These are phyloP conservation scores for Drosophila nigromelanica DNA, from an alignment of 1,140 invertebrate species.

Conservation along the genomic window DNA sequence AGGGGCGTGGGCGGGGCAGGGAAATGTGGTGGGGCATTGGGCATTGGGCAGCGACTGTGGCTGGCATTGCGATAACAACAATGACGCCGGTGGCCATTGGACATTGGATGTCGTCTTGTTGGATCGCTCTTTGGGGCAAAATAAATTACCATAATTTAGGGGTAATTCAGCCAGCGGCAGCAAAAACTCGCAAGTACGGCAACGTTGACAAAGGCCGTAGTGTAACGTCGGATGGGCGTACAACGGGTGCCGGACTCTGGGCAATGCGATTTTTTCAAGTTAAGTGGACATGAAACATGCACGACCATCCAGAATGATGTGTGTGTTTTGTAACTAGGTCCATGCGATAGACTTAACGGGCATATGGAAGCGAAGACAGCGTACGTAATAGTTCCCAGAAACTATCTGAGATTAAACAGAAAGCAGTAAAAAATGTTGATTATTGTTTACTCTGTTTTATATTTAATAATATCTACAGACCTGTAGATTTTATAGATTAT, in stretches of 20 bases:
- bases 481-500: too few relatives aligned
- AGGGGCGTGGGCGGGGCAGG: not conserved
- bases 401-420: too few relatives aligned
- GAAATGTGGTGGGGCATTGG: not conserved
- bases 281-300: slow-evolving; percentile 81
- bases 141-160: slow-evolving; percentile 83
- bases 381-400: too few relatives aligned
- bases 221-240: slow-evolving; percentile 3
- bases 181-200: slow-evolving; percentile 45
- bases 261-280: slow-evolving; percentile 52
- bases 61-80: slow-evolving; percentile 44
- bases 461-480: too few relatives aligned
- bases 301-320: slow-evolving; percentile 62
- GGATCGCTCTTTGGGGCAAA: slow-evolving; percentile 80
- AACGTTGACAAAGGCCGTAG: slow-evolving; percentile 37
- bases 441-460: too few relatives aligned
- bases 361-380: not conserved
- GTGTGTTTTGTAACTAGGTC: slow-evolving; percentile 37
- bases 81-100: slow-evolving; percentile 42
- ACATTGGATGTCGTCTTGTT: slow-evolving; percentile 60
- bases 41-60: not conserved
- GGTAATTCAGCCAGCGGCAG: slow-evolving; percentile 66
- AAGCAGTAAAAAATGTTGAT: too few relatives aligned
- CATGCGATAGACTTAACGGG: slow-evolving; percentile 2
- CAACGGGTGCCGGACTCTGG: slow-evolving; percentile 7